These are phyloP conservation scores for Meteorus colon DNA, from an alignment of 2,888 invertebrate genomes.

Conservation along the genomic window DNA sequence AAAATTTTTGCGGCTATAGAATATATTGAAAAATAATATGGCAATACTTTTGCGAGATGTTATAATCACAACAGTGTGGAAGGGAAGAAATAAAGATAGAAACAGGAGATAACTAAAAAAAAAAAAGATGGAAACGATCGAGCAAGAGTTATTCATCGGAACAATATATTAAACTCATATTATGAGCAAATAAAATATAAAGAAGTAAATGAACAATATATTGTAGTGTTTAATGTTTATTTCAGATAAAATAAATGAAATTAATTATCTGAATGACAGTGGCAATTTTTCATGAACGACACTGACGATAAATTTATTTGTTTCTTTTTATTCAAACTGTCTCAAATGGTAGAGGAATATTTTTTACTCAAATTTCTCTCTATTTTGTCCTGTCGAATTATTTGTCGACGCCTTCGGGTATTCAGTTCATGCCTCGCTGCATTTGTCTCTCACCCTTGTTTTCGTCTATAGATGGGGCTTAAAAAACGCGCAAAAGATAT, in stretches of 20 bases:
- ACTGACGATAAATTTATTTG: background rate
- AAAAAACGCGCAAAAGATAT: slow-evolving; percentile 14
- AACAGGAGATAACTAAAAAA: background rate
- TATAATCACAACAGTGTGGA: background rate
- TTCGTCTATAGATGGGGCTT: background rate
- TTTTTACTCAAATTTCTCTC: slow-evolving; percentile 2
- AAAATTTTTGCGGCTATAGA: slow-evolving; percentile 26
- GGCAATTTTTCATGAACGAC: background rate
- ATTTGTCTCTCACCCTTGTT: background rate
- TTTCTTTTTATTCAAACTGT: slow-evolving; percentile 8
- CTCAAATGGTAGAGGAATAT: background rate
- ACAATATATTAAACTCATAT: background rate
- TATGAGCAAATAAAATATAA: background rate
- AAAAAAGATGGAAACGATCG: background rate
- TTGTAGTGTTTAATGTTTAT: background rate
- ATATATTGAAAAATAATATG: slow-evolving; percentile 19
- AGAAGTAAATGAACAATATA: background rate
- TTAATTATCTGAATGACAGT: background rate
- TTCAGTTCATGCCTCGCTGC: background rate
- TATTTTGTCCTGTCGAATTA: slow-evolving; percentile 15
- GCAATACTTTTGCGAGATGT: slow-evolving; percentile 20
- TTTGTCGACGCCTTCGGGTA: background rate
- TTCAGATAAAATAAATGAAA: background rate
- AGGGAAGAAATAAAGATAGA: background rate
- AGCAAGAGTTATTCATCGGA: too few relatives aligned